A percentile compares a stretch with the other conserved stretches of the same genome.
These are phyloP conservation scores for Aporrectodea caliginosa DNA, from an alignment of 1,140 invertebrate species.

Conservation along the genomic window DNA sequence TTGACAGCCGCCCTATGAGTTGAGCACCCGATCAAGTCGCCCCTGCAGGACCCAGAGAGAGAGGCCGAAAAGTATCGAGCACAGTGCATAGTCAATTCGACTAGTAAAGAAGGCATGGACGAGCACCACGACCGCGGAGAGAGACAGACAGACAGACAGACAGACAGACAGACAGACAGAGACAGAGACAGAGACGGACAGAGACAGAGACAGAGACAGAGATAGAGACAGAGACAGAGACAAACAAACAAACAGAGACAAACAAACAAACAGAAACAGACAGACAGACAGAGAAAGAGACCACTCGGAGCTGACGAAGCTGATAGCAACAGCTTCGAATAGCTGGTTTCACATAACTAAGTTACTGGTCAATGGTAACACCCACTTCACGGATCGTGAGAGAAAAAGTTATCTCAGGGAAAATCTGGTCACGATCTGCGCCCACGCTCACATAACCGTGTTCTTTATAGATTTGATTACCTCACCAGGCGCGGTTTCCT, in stretches of 20 bases:
- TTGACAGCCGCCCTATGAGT: no score
- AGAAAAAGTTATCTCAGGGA: background rate
- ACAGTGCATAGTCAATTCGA: background rate
- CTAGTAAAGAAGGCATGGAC: background rate
- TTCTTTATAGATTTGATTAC: background rate
- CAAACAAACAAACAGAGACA: background rate
- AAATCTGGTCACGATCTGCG: background rate
- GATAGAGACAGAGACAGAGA: background rate
- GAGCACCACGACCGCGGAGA: background rate
- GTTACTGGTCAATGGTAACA: background rate
- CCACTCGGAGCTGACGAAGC: background rate
- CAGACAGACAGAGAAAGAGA: background rate
- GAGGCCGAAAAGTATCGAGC: background rate
- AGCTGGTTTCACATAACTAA: background rate
- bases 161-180: conserved; percentile 21
- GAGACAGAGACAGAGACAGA: background rate
- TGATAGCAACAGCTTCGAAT: background rate
- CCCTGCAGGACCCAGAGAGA: background rate
- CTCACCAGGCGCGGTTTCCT: background rate
- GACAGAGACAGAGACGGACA: background rate
- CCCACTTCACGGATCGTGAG: background rate
- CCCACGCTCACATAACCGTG: background rate
- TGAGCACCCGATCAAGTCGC: background rate
- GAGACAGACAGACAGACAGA: conserved; percentile 20
- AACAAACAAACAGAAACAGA: background rate